Conservation (phyloP, 2,888 invertebrate genomes). For the Drosophila mercatorum region DNA sequence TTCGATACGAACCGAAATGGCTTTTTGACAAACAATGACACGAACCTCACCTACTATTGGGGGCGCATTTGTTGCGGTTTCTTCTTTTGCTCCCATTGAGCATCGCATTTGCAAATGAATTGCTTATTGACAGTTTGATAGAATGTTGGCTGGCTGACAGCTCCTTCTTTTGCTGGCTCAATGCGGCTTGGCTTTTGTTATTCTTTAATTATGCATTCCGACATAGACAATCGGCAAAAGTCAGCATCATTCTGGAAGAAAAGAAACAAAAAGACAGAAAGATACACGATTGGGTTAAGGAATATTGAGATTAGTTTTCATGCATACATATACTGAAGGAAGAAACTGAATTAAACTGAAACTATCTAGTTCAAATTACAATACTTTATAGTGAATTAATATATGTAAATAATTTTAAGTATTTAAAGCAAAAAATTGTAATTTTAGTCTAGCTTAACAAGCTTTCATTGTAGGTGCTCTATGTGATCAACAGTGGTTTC, state of each 20-base stretch:
- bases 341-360: too few relatives aligned
- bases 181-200: slow-evolving; percentile 60
- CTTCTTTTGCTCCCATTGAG: slow-evolving; percentile 50
- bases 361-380: too few relatives aligned
- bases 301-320: neutral
- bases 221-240: slow-evolving; percentile 30
- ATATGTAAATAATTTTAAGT: too few relatives aligned
- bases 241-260: slow-evolving; percentile 5
- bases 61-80: slow-evolving; percentile 39
- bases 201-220: slow-evolving; percentile 69
- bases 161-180: slow-evolving; percentile 35
- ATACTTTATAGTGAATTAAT: too few relatives aligned
- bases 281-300: slow-evolving; percentile 5
- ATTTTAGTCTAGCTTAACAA: too few relatives aligned
- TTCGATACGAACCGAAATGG: slow-evolving; percentile 73
- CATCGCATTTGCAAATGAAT: slow-evolving; percentile 78
- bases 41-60: slow-evolving; percentile 68
- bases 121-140: slow-evolving; percentile 81
- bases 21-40: slow-evolving; percentile 80
- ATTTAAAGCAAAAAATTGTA: too few relatives aligned
- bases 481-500: neutral
- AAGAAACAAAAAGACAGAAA: neutral
- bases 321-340: neutral
- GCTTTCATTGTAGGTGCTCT: too few relatives aligned
- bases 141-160: slow-evolving; percentile 65